Evolutionary conservation across 2,113 vertebrate genomes (phyloP).

Genomic region (Ramphastos sulfuratus): DNA sequence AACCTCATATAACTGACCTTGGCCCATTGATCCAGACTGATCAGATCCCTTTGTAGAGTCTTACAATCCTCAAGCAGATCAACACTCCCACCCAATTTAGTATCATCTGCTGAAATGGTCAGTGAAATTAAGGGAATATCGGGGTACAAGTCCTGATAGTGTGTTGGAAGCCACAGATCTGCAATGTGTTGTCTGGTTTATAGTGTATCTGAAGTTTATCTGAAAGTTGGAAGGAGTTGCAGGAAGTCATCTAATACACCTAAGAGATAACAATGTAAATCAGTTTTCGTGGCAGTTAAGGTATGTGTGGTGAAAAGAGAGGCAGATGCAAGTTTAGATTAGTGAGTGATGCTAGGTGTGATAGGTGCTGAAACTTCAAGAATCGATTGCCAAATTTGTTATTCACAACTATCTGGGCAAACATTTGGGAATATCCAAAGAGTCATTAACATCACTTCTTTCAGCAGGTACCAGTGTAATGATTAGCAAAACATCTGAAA

Average conservation of each 20-base stretch:
- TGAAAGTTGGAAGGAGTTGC: neutral
- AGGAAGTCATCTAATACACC: neutral
- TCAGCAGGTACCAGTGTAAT: neutral
- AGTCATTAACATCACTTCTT: neutral
- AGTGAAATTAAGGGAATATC: neutral
- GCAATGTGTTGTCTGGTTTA: neutral
- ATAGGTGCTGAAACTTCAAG: neutral
- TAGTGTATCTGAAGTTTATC: slow-evolving; percentile 6
- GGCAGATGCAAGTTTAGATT: slow-evolving; percentile 26
- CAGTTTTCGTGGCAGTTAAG: slow-evolving; percentile 16
- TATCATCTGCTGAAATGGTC: neutral
- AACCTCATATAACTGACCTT: too few relatives aligned
- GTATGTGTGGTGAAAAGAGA: slow-evolving; percentile 24
- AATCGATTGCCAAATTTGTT: slow-evolving; percentile 9
- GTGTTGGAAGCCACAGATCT: neutral
- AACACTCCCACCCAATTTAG: too few relatives aligned
- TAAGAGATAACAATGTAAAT: slow-evolving; percentile 23
- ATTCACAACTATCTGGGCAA: neutral
- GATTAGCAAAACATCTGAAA: neutral
- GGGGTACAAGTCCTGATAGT: neutral
- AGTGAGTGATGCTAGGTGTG: neutral
- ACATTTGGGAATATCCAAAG: neutral
- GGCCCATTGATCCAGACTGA: too few relatives aligned
- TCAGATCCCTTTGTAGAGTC: too few relatives aligned
- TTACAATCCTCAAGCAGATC: too few relatives aligned